Percentiles rank a stretch among this genome's conserved stretches.
These are phyloP conservation scores for Eonycteris spelaea DNA, from an alignment of 2,113 vertebrate species.

Conservation along the genomic window DNA sequence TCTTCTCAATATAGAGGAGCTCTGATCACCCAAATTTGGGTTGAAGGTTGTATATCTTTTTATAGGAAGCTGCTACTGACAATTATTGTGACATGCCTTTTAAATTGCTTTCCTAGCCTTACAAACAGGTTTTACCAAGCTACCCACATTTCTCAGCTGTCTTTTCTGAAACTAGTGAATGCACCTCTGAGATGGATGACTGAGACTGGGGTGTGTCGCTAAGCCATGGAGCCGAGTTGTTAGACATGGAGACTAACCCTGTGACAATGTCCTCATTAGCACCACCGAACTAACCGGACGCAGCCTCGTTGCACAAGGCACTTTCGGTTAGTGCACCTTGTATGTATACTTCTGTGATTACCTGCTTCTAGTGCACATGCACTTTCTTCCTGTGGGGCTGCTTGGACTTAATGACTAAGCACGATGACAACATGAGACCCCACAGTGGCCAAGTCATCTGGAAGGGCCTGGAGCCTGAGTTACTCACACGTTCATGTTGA, in stretches of 20 bases:
- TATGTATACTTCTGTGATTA: background rate
- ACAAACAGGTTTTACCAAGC: constrained; percentile 58
- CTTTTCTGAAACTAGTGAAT: constrained; percentile 40
- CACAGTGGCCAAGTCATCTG: background rate
- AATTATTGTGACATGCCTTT: background rate
- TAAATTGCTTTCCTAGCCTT: background rate
- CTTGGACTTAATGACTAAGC: background rate
- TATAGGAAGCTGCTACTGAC: background rate
- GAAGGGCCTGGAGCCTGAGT: background rate
- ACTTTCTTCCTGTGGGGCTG: background rate
- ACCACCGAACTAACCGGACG: background rate
- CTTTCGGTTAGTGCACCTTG: too few species aligned
- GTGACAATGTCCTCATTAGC: background rate
- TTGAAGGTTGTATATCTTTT: background rate
- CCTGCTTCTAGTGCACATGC: background rate
- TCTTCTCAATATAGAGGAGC: background rate
- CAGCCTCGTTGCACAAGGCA: background rate
- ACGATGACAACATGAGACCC: background rate
- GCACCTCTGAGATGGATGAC: background rate
- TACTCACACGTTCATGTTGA: background rate
- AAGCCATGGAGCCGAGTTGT: background rate
- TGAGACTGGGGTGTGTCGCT: constrained; percentile 31
- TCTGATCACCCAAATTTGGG: background rate
- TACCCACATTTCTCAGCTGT: constrained; percentile 34
- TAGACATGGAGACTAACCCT: background rate